These are phyloP conservation scores for Actenoides hombroni DNA, from an alignment of 2,113 vertebrate species.

Conservation along the genomic window DNA sequence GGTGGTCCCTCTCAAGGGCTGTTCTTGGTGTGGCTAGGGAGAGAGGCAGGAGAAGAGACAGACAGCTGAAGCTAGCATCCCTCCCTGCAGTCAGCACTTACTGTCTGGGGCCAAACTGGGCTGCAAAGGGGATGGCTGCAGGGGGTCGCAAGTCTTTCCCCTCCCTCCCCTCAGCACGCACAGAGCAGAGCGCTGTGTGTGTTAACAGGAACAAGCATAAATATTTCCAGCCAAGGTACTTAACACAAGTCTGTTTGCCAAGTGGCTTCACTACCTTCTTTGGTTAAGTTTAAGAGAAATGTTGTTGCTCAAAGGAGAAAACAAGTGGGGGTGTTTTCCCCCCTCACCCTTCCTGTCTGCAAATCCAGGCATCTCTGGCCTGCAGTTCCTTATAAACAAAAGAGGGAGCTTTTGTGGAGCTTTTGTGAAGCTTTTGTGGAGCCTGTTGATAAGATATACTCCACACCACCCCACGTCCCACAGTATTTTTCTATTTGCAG, in stretches of 20 bases:
- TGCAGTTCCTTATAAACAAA: constrained; percentile 56
- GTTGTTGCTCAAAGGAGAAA: constrained; percentile 48
- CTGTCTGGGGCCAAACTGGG: not conserved
- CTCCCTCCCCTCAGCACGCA: accelerated
- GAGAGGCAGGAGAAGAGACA: not conserved
- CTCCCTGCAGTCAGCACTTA: not conserved
- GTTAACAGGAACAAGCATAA: not conserved
- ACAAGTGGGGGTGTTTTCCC: constrained; percentile 34
- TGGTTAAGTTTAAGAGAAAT: constrained; percentile 42
- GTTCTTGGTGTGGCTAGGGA: not conserved
- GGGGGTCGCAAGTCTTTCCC: accelerated
- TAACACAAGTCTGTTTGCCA: constrained; percentile 7
- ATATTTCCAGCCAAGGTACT: constrained; percentile 39
- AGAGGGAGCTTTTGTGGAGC: constrained; percentile 54
- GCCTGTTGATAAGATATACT: constrained; percentile 41
- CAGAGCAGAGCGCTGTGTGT: accelerated
- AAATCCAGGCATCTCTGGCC: constrained; percentile 28
- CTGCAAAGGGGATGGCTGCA: accelerated
- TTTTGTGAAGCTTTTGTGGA: constrained; percentile 66
- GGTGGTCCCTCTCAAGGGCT: not conserved
- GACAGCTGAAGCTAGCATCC: not conserved
- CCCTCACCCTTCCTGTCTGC: constrained; percentile 67
- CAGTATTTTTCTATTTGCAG: not conserved
- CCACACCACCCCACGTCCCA: not conserved
- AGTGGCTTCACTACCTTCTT: constrained; percentile 19